Evolutionary conservation across 2,113 vertebrate genomes (phyloP), one percentile per base, ranked within the genome.

Genomic region (Eclectus roratus): DNA sequence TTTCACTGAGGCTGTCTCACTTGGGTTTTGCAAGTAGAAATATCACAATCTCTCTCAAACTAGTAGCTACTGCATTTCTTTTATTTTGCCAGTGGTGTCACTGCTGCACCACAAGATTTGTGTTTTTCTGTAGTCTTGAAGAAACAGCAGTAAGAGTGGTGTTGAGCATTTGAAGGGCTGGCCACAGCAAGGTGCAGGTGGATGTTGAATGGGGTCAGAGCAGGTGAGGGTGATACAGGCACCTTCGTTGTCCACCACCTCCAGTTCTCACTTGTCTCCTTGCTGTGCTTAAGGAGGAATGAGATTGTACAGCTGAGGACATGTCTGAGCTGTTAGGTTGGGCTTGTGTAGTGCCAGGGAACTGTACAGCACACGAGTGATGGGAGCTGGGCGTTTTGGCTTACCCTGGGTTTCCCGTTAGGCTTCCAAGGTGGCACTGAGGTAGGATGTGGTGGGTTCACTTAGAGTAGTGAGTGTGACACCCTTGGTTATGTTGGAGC

Each of bases 1-100:
- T 77, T 35, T 9, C 24, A 2, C 37, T 28, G 21, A 12, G 43
- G 6, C 72, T 28, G 14, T 24, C 29, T 61, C 1, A 0, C 58
- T n/a, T 11, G 1, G 60, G 13, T 33, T 53, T 31, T 81, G 35
- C 0, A 3, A 18, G 35, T 14, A 16, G 5, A 50, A 68, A n/a
- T 8, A 17, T 0, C 14, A 6, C 16, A 9, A 46, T 65, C 27
- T 53, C 13, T n/a, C n/a, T 27, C 53, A 35, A 90, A 24, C 19
- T 13, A 11, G 50, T 13, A 74, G 61, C 47, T 65, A 49, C 46
- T 97, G 97, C 97, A 97, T 76, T 97, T 94, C 97, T 96, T 90
- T 47, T 64, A 17, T 60, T 94, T 96, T 95, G 97, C 97, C 97
- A 79, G 69, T 95, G 97, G 97, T 97, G 97, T 97, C 97, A 97